Conservation (phyloP, 2,888 invertebrate species). For the Mythimna albipuncta region DNA sequence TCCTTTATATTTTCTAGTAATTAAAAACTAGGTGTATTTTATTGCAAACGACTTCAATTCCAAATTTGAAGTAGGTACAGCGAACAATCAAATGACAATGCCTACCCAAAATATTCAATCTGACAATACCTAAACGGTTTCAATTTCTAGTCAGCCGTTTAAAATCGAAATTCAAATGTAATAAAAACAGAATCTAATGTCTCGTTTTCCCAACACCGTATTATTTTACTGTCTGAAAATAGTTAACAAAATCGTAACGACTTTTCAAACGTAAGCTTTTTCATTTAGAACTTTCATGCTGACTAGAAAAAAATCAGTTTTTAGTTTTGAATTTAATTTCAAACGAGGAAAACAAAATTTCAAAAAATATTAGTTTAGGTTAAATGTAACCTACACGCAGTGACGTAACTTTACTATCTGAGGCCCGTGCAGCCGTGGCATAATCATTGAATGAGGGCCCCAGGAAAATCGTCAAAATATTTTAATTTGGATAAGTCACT, state of each 20-base stretch:
- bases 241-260: slow-evolving; percentile 13
- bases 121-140: slow-evolving; percentile 7
- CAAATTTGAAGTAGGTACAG: background rate
- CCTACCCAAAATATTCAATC: slow-evolving; percentile 7
- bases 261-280: slow-evolving; percentile 23
- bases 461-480: too few species aligned
- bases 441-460: too few species aligned
- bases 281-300: slow-evolving; percentile 19
- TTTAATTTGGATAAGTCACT: too few species aligned
- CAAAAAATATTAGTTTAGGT: slow-evolving; percentile 55
- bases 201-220: slow-evolving; percentile 24
- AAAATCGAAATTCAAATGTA: slow-evolving; percentile 36
- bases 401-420: too few species aligned
- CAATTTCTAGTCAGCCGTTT: slow-evolving; percentile 6
- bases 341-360: slow-evolving; percentile 26
- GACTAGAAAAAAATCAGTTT: slow-evolving; percentile 2
- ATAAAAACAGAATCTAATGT: slow-evolving; percentile 32
- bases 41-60: too few species aligned
- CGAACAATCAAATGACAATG: slow-evolving; percentile 8
- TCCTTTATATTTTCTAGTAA: too few species aligned
- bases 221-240: slow-evolving; percentile 40
- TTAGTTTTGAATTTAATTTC: slow-evolving; percentile 21
- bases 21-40: too few species aligned
- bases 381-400: slow-evolving; percentile 20
- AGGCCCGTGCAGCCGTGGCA: too few species aligned